Conservation (phyloP, 2,888 invertebrate species). For the Aspidiotus rigidus region DNA sequence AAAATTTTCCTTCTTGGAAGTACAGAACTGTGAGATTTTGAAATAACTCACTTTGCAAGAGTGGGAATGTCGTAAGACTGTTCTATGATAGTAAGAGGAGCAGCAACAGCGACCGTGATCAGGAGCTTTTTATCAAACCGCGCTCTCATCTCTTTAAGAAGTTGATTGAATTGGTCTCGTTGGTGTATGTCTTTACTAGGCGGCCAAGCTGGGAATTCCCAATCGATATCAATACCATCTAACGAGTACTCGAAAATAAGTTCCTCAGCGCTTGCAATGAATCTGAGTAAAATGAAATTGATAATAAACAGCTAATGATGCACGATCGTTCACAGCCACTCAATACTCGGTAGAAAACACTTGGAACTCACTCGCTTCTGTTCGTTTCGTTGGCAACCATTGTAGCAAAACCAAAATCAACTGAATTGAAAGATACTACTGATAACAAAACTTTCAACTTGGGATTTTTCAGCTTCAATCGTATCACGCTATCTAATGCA, state of each 20-base stretch:
- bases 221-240: constrained; percentile 70
- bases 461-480: constrained; percentile 53
- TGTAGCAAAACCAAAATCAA: constrained; percentile 52
- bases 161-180: constrained; percentile 62
- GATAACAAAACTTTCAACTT: constrained; percentile 67
- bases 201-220: constrained; percentile 72
- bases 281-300: constrained; percentile 43
- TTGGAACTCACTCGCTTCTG: constrained; percentile 50
- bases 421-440: constrained; percentile 50
- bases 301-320: not conserved
- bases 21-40: not conserved
- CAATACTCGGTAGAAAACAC: not conserved
- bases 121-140: constrained; percentile 53
- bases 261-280: constrained; percentile 48
- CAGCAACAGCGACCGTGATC: constrained; percentile 69
- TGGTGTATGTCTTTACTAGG: constrained; percentile 46
- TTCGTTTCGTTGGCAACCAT: constrained; percentile 64
- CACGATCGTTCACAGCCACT: not conserved
- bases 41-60: constrained; percentile 54
- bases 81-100: constrained; percentile 63
- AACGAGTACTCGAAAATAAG: constrained; percentile 49
- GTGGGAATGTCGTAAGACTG: constrained; percentile 68
- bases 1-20: no score
- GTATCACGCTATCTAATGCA: constrained; percentile 25
- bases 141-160: constrained; percentile 61